Base-by-base conservation (phyloP, 64 coral and sea anemone genomes). In the Montipora capricornis region DNA sequence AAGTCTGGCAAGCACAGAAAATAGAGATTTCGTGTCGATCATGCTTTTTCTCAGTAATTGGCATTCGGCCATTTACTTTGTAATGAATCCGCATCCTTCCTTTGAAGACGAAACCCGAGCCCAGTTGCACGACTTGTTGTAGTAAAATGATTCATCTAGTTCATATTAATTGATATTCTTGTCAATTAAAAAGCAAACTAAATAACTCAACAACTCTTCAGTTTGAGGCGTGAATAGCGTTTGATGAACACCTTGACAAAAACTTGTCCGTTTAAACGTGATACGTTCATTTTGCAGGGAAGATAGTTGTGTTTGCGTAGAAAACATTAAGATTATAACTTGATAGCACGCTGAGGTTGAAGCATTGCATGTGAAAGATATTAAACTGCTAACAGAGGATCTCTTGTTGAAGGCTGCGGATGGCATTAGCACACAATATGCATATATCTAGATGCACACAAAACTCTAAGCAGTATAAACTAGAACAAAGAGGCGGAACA, bases 321-420 rank as follows among this genome's bases (percentile, higher is more conserved):
- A 47, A 62, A 84, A 84, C 81, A 84, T 57, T 57, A 11, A 8
- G 53, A 57, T 57, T 57, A 86, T 49, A 48, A 86, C 71, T 71
- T 86, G 64, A 86, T 86, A 68, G 81, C 81, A 68, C 61, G 81
- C 81, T 68, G 82, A 11, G 82, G 8, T 50, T 16, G 46, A 50
- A 68, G 61, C 64, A 46, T 73, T 24, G 82, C 66, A 49, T 73
- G 62, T 3, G 19, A 71, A 71, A 64, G 47, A 68, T 20, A 45
- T 8, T 68, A 84, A 84, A 68, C 12, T 47, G 61, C 81, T 22
- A 80, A 26, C 16, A 48, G 37, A 16, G 13, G 81, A 84, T 37
- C 16, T 68, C 61, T 84, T 84, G 26, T 67, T 14, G 44, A 68
- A 13, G 14, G 12, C 16, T 20, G 4, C 8, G 64, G 47, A 86